Percentiles rank a stretch among this genome's conserved stretches.
phyloP scores from a whole-genome alignment of 2,113 vertebrate genomes.

The Archocentrus centrarchus region DNA sequence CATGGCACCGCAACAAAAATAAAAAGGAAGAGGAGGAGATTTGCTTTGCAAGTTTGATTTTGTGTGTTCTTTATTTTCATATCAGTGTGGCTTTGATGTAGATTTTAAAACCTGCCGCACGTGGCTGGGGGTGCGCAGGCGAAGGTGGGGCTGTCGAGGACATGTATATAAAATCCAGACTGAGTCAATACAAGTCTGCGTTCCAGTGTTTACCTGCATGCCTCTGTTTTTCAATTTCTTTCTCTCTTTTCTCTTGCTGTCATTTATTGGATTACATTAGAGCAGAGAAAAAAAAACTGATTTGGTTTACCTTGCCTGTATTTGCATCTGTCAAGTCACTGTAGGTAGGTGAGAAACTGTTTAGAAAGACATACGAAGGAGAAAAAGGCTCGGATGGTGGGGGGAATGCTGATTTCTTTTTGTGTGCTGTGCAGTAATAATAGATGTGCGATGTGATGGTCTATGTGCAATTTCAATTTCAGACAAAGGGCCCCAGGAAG shows the following conservation, averaged over 20 bases:
- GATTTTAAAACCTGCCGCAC: constrained; percentile 18
- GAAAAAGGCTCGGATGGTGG: neutral
- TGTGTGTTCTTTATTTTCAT: neutral
- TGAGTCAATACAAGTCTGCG: neutral
- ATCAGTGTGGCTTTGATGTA: constrained; percentile 10
- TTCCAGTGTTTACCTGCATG: neutral
- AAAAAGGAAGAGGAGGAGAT: constrained; percentile 13
- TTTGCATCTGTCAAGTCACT: constrained; percentile 25
- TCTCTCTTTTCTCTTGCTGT: neutral
- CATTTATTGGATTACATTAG: constrained; percentile 1
- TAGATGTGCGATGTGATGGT: neutral
- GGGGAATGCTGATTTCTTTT: constrained; percentile 6
- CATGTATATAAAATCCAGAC: constrained; percentile 18
- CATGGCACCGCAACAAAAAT: constrained; percentile 32
- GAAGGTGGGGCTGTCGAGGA: constrained; percentile 18
- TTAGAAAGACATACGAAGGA: neutral
- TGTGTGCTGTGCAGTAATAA: constrained; percentile 8
- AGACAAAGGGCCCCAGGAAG: neutral
- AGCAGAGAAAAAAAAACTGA: constrained; percentile 9
- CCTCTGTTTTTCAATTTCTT: neutral
- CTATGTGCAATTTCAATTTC: constrained; percentile 22
- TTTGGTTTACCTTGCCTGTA: neutral
- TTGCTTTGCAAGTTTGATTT: constrained; percentile 22
- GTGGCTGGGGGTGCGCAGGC: neutral
- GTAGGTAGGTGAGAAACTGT: constrained; percentile 27